Base-by-base conservation (phyloP, 2,797 vertebrate genomes). In the Gallinago stenura region DNA sequence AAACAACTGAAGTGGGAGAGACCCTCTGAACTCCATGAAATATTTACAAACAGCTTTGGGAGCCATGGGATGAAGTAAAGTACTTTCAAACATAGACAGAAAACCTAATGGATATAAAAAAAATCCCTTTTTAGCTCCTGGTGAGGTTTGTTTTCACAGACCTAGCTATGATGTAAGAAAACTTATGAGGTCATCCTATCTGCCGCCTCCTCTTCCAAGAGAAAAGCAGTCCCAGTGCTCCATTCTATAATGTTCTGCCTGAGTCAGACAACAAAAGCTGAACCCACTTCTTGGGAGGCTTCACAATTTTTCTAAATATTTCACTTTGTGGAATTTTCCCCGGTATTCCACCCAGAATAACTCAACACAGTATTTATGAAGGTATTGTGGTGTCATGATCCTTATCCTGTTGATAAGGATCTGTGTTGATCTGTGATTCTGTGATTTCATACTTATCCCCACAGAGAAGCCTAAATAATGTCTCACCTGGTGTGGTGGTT, bases 101-200 rank as follows among this genome's bases (percentile, higher is more conserved):
- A 97, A 91, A 83, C 61, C 70, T 93, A 93, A 92, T 93, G 78
- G 94, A 78, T 83, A 86, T 82, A 85, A 94, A 90, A 90, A 39
- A 39, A 80, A 62, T 45, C 37, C n/a, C 70, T 62, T 93, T 56
- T 58, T 69, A 95, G 72, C 60, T 86, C 41, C 89, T 82, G 43
- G 35, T 73, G 81, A 90, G 80, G 53, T 94, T 91, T 89, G 41
- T 92, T 94, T 95, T 83, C 78, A 73, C 26, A 83, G 71, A 71
- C 25, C 35, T 60, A 83, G 51, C 56, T 87, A 62, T 39, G 73
- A 64, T 77, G 88, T 12, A 51, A 89, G 79, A 84, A 82, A 69
- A 86, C 11, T 33, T 16, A 71, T 90, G 62, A 90, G 66, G 53
- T 86, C 77, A 93, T 69, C 31, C 60, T 64, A 60, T 58, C 58